Evolutionary conservation across 2,797 vertebrate genomes (phyloP).

Genomic region (Botia almorhae): DNA sequence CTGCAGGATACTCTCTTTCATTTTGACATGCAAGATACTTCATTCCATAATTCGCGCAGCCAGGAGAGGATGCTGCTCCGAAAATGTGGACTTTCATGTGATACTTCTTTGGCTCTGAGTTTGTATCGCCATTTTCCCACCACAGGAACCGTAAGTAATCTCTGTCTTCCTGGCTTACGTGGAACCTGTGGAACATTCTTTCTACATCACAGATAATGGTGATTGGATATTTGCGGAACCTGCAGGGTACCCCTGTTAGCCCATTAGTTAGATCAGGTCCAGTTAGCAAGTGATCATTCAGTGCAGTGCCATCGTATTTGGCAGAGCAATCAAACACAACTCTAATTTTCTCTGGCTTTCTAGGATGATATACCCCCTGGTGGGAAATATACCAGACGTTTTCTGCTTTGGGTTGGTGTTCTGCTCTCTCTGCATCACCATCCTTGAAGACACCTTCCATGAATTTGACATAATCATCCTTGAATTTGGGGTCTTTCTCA

Average conservation of each 20-base stretch:
- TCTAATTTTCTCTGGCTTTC: no score
- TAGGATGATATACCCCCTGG: no score
- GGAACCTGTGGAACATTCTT: slow-evolving; percentile 45
- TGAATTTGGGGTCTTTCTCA: slow-evolving; percentile 14
- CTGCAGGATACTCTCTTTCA: slow-evolving; percentile 7
- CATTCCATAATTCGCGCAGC: slow-evolving; percentile 31
- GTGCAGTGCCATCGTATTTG: no score
- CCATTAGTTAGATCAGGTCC: no score
- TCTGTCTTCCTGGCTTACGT: slow-evolving; percentile 27
- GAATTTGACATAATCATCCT: slow-evolving; percentile 7
- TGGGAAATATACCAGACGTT: slow-evolving; percentile 12
- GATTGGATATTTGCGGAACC: not conserved
- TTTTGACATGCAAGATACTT: slow-evolving; percentile 41
- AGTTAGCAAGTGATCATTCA: no score
- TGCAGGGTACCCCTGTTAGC: no score
- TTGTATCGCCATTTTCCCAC: slow-evolving; percentile 29
- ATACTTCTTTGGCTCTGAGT: slow-evolving; percentile 28
- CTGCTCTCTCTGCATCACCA: slow-evolving; percentile 25
- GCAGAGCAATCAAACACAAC: no score
- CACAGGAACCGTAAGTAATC: slow-evolving; percentile 27
- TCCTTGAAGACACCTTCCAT: slow-evolving; percentile 43
- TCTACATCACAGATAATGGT: slow-evolving; percentile 4
- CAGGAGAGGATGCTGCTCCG: slow-evolving; percentile 34
- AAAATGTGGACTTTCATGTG: slow-evolving; percentile 36
- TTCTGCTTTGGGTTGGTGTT: not conserved